Conservation (phyloP, 1,140 invertebrate species). For the Coenobita brevimanus region DNA sequence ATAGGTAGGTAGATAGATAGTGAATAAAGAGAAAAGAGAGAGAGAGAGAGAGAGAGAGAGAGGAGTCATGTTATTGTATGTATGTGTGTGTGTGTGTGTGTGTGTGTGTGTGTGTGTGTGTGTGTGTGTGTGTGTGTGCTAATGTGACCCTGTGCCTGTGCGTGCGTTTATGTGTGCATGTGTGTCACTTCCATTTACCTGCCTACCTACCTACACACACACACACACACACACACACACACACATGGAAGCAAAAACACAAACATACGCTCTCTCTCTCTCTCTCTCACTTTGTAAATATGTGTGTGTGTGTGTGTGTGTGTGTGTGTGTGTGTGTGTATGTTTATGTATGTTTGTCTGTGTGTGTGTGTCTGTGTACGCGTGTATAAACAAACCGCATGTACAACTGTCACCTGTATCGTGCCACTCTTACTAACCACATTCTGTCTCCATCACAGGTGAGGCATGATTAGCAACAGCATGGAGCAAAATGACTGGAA, state of each 20-base stretch:
- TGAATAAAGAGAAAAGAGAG: neutral
- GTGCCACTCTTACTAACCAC: neutral
- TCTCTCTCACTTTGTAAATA: neutral
- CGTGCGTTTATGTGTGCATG: no score
- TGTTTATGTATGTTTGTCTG: neutral
- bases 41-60: neutral
- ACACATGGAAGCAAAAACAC: no score
- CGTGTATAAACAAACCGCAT: neutral
- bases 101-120: neutral
- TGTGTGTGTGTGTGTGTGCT: no score
- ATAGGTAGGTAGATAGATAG: no score
- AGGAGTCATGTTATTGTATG: neutral
- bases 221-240: no score
- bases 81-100: neutral
- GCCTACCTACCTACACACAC: no score
- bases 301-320: neutral
- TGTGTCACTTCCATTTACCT: no score
- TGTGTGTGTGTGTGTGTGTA: neutral
- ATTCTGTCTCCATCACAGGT: constrained; percentile 21
- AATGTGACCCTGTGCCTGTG: no score
- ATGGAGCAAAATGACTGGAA: constrained; percentile 89
- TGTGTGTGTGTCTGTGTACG: neutral
- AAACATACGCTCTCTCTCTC: no score
- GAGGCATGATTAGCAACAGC: constrained; percentile 72
- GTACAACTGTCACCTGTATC: neutral